phyloP scores from a whole-genome alignment of 2,113 vertebrate species.

The Platycercus adscitus region DNA sequence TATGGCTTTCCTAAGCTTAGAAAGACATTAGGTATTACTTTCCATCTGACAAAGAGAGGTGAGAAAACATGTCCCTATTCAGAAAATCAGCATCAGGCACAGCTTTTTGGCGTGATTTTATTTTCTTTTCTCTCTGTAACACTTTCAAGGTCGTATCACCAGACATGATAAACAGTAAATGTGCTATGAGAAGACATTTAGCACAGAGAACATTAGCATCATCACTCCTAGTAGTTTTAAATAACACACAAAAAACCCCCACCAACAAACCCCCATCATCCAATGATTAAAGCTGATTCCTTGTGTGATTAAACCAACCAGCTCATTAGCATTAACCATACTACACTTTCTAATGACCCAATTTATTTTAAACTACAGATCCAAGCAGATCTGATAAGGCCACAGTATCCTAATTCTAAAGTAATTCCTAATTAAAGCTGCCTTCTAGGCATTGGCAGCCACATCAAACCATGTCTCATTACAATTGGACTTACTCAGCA shows the following conservation, averaged over 20 bases:
- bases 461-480: not conserved
- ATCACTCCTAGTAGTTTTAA: not conserved
- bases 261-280: accelerated
- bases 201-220: not conserved
- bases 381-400: conserved; percentile 10
- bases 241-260: not conserved
- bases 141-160: not conserved
- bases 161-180: not conserved
- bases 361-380: conserved; percentile 48
- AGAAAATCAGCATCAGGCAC: not conserved
- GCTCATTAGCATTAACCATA: not conserved
- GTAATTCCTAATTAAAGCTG: not conserved
- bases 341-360: conserved; percentile 4
- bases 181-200: not conserved
- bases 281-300: conserved; percentile 4
- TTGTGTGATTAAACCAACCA: conserved; percentile 31
- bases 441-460: not conserved
- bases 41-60: not conserved
- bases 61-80: not conserved
- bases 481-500: not conserved
- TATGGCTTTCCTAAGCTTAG: not conserved
- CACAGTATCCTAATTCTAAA: not conserved
- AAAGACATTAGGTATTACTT: not conserved
- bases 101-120: not conserved
- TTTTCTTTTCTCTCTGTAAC: not conserved